Conservation (phyloP, 1,140 invertebrate genomes). For the Cotesia chilonis region DNA sequence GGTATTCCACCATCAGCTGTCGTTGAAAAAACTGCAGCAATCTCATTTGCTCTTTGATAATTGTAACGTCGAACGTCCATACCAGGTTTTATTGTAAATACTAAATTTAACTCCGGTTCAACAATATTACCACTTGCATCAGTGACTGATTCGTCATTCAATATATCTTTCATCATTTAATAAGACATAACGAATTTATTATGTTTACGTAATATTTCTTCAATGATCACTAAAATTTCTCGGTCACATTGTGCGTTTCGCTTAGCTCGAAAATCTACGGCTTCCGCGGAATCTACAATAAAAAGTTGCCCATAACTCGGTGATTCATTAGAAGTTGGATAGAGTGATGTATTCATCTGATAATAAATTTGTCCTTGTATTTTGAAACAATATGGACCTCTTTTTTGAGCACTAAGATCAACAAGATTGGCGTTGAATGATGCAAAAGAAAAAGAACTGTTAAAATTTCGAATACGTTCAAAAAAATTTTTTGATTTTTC, state of each 20-base stretch:
- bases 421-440: slow-evolving; percentile 32
- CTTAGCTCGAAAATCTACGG: background rate
- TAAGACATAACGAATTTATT: slow-evolving; percentile 22
- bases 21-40: slow-evolving; percentile 28
- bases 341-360: slow-evolving; percentile 11
- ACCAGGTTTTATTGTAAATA: slow-evolving; percentile 21
- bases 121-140: slow-evolving; percentile 5
- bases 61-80: slow-evolving; percentile 23
- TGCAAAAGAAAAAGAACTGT: slow-evolving; percentile 27
- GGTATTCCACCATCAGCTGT: slow-evolving; percentile 31
- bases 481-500: slow-evolving; percentile 24
- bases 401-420: slow-evolving; percentile 3
- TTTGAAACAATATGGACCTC: slow-evolving; percentile 25
- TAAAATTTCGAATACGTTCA: slow-evolving; percentile 26
- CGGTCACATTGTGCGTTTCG: background rate
- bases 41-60: slow-evolving; percentile 22
- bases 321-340: background rate
- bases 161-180: slow-evolving; percentile 25
- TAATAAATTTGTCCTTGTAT: slow-evolving; percentile 25
- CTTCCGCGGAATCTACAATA: slow-evolving; percentile 17
- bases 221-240: background rate
- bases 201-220: slow-evolving; percentile 6
- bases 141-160: background rate
- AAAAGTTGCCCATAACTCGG: slow-evolving; percentile 26
- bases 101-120: slow-evolving; percentile 25